A percentile compares a stretch with the other conserved stretches of the same genome.
These are phyloP conservation scores for Alviniconcha marisindica DNA, from an alignment of 1,140 invertebrate species.

Conservation along the genomic window DNA sequence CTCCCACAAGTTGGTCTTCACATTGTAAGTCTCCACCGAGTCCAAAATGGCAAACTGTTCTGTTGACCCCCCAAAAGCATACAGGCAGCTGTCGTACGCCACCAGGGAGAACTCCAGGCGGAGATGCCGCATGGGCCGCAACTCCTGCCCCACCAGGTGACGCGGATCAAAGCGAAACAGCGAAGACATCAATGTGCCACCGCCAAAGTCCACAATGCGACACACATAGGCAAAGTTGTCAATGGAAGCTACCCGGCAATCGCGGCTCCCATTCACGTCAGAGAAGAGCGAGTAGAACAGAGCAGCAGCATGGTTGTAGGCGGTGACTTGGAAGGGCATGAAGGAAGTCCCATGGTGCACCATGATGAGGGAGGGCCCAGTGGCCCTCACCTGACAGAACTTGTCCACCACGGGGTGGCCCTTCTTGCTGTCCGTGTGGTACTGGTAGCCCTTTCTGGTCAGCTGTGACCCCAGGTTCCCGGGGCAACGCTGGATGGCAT, in stretches of 20 bases:
- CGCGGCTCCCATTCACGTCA: constrained; percentile 71
- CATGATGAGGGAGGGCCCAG: constrained; percentile 64
- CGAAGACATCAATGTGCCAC: constrained; percentile 72
- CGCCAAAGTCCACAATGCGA: constrained; percentile 73
- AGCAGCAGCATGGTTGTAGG: constrained; percentile 65
- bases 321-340: constrained; percentile 73
- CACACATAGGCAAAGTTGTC: constrained; percentile 74
- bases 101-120: constrained; percentile 71
- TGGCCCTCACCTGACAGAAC: constrained; percentile 61
- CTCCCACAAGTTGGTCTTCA: constrained; percentile 86
- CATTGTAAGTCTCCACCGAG: constrained; percentile 89
- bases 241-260: constrained; percentile 68
- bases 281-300: constrained; percentile 70
- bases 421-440: constrained; percentile 66
- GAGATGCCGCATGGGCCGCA: constrained; percentile 69
- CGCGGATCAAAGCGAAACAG: constrained; percentile 73
- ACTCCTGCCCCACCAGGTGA: constrained; percentile 69
- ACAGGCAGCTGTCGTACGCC: constrained; percentile 87
- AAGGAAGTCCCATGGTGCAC: constrained; percentile 71
- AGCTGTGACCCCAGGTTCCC: constrained; percentile 55
- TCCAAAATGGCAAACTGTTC: constrained; percentile 92
- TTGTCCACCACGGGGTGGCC: constrained; percentile 71
- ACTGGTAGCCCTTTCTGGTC: constrained; percentile 67
- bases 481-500: constrained; percentile 65
- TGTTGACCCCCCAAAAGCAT: constrained; percentile 95